Evolutionary conservation across 2,888 invertebrate species (phyloP), one percentile per base, ranked within the genome.

Genomic region (Deroplatys truncata): DNA sequence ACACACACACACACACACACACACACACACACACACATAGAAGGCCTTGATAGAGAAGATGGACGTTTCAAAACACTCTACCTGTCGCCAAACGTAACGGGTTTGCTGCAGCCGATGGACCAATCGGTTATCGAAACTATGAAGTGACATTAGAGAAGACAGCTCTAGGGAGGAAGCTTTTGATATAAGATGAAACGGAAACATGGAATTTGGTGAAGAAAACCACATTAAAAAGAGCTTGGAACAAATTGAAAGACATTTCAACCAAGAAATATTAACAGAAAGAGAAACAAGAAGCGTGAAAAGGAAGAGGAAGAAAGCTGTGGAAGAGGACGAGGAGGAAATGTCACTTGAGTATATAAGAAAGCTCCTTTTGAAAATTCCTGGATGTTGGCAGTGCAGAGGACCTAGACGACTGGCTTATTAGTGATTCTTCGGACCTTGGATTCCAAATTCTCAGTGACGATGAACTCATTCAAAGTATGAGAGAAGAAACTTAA

Each of bases 61-160:
- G 49, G 84, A 28, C 9, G 56, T 88, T 84, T 88, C 28, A 84
- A 84, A 83, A 43, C 84, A 43, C 84, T 88, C 28, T 88, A 84
- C 84, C 84, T 88, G 88, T 28, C 84, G 28, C 84, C 88, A 84
- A 88, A 88, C 10, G 31, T 84, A 84, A 83, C 84, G 5, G 84
- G 84, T 84, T 84, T 88, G 56, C 82, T 88, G 29, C 88, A 88
- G 28, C 88, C 88, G 43, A 88, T 84, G 43, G 84, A 88, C 84
- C 84, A 88, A 28, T 20, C 15, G 35, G 84, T 88, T 84, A 88
- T 5, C 1, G 49, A 88, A 43, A 35, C 8, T 84, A 84, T 84
- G 84, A 84, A 43, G 20, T 28, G 25, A 16, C 88, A 88, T 88
- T 88, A 88, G 84, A 88, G 84, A 88, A 83, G 49, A 49, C 84